Evolutionary conservation across 2,113 vertebrate species (phyloP), one percentile per base, ranked within the genome.

Genomic region (Clarias gariepinus): DNA sequence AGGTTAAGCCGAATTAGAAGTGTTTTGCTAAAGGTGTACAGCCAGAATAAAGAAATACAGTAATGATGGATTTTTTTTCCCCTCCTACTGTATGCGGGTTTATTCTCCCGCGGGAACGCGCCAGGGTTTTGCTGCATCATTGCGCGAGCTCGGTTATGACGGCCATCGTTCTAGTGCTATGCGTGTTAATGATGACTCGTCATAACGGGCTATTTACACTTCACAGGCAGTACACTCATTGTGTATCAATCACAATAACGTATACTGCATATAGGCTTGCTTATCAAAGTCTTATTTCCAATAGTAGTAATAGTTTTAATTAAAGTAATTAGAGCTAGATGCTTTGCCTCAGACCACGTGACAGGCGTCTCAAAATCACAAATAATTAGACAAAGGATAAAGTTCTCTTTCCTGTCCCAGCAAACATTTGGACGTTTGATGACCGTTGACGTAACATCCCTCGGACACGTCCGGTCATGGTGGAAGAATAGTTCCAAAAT

Each of bases 91-190:
- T n/a, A 84, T 60, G n/a, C 63, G 55, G 53, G 23, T 60, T 41
- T 21, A 7, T 71, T 10, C 33, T 61, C 53, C 15, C 13, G 55
- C 71, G 9, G 73, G 73, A 18, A n/a, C 1, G 80, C 77, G 52
- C 58, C 3, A 23, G 53, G 30, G 81, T 83, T 83, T 83, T 87
- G 81, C 86, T 83, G 86, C 86, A 83, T 87, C 86, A 83, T 28
- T 23, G 81, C 21, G 9, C 19, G 52, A 10, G 41, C 55, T 47
- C 21, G 21, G 55, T 74, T 41, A 74, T 74, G 83, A 74, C 61
- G 82, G 68, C 69, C 33, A 25, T 18, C 41, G 74, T 69, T 74
- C 55, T 74, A 47, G 55, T 78, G 61, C 77, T 73, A 68, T 73
- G 78, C 15, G 16, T 60, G 11, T 61, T 81, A 81, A 28, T 55